Base-by-base conservation (phyloP, 2,888 invertebrate genomes). In the Heliconius cydno region DNA sequence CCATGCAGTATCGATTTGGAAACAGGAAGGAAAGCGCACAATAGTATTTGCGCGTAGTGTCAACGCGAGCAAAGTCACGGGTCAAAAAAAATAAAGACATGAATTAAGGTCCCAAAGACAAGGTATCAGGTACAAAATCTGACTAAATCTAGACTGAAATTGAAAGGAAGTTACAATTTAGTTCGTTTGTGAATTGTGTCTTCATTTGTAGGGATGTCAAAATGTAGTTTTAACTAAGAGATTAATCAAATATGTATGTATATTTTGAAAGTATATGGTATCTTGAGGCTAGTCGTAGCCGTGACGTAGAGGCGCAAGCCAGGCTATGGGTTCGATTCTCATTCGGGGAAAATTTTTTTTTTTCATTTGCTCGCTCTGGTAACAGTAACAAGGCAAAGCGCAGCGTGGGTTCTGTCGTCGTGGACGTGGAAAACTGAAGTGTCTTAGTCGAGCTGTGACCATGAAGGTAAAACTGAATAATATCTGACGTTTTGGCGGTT, bases 151-250 rank as follows among this genome's bases (percentile, higher is more conserved):
- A 78, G 78, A 78, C 67, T 15, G 60, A 78, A 80, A 80, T 71
- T 72, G 71, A 41, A 74, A 77, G 81, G 81, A 81, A 79, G 77
- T 57, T 3, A 74, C 77, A 77, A 79, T 81, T 81, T 81, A 80
- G 57, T 76, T 67, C 66, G 22, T 72, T 72, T 72, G 72, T 72
- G 60, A 60, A 34, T 72, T 60, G 41, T 76, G 72, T 76, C 76
- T 60, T 41, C 28, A 25, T 71, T 28, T 60, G 41, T 80, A 80
- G 80, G 80, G 80, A 7, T 80, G 78, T 30, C 41, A n/a, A 73
- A 52, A 13, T 28, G 15, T 25, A 28, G 41, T 41, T 41, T 41
- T 10, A 41, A 41, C 41, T 28, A 30, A 34, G 7, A 34, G 0
- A 34, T 34, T 34, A 34, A 6, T 22, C 22, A 57, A 22, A 57